A percentile compares a stretch with the other conserved stretches of the same genome.
Evolutionary conservation across 2,113 vertebrate genomes (phyloP).

Genomic region (Nothocercus nigrocapillus): DNA sequence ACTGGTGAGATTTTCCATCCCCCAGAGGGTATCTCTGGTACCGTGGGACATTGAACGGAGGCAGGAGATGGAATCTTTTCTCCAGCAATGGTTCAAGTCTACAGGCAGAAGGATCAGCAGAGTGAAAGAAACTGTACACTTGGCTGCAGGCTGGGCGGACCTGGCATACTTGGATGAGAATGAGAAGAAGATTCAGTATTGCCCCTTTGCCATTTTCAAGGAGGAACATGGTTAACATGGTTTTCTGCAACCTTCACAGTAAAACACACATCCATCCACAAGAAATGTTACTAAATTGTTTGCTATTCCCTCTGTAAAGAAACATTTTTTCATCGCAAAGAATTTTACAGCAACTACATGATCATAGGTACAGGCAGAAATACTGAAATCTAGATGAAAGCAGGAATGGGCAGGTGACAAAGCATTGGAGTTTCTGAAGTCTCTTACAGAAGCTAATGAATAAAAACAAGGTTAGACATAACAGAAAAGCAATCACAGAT

Average conservation of each 20-base stretch:
- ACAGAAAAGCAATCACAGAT: background rate
- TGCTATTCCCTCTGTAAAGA: background rate
- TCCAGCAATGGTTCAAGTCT: slow-evolving; percentile 82
- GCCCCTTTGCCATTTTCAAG: background rate
- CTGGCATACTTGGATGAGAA: slow-evolving; percentile 72
- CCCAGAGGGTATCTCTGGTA: slow-evolving; percentile 84
- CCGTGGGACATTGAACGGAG: slow-evolving; percentile 80
- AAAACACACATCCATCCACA: background rate
- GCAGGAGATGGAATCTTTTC: slow-evolving; percentile 81
- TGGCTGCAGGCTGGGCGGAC: slow-evolving; percentile 83
- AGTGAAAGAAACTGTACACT: slow-evolving; percentile 86
- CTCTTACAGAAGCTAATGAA: background rate
- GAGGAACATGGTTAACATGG: background rate
- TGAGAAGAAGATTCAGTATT: background rate
- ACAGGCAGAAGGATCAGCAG: slow-evolving; percentile 84
- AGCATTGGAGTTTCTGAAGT: background rate
- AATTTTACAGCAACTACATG: background rate
- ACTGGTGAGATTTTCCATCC: slow-evolving; percentile 80
- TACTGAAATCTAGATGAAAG: background rate
- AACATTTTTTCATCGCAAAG: background rate
- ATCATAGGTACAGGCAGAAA: background rate
- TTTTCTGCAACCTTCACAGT: background rate
- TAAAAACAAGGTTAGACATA: background rate
- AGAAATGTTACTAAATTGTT: background rate
- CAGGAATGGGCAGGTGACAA: background rate